A percentile compares a stretch with the other conserved stretches of the same genome.
These are phyloP conservation scores for Tetragnatha montana DNA, from an alignment of 2,888 invertebrate genomes.

Conservation along the genomic window DNA sequence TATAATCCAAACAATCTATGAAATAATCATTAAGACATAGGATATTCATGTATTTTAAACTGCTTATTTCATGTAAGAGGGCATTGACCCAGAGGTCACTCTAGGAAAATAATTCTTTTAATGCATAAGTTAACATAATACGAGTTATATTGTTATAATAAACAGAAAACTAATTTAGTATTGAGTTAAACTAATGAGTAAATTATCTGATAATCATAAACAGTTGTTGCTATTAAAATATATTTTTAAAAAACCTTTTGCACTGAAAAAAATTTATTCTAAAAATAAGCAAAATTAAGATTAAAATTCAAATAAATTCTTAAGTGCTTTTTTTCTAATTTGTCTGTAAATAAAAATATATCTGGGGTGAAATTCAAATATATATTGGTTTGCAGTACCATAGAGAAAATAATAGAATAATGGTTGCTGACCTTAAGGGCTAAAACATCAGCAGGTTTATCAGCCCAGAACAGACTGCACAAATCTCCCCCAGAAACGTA, in stretches of 20 bases:
- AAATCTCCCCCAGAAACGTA: constrained; percentile 44
- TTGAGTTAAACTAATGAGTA: too few species aligned
- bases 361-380: not conserved
- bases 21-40: not conserved
- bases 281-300: not conserved
- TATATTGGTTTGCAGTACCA: not conserved
- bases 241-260: not conserved
- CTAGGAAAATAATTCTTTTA: not conserved
- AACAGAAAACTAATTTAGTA: too few species aligned
- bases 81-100: not conserved
- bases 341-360: not conserved
- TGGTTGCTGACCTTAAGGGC: constrained; percentile 23
- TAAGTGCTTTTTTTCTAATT: not conserved
- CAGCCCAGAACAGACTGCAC: constrained; percentile 24
- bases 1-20: not conserved
- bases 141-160: not conserved
- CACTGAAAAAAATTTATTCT: not conserved
- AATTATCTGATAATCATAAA: too few species aligned
- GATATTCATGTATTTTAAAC: not conserved
- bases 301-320: not conserved
- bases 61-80: not conserved
- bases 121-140: not conserved
- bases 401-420: not conserved
- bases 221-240: too few species aligned
- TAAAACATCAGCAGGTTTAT: constrained; percentile 23